phyloP scores from a whole-genome alignment of 2,888 invertebrate genomes.

The Amphipoea lucens region DNA sequence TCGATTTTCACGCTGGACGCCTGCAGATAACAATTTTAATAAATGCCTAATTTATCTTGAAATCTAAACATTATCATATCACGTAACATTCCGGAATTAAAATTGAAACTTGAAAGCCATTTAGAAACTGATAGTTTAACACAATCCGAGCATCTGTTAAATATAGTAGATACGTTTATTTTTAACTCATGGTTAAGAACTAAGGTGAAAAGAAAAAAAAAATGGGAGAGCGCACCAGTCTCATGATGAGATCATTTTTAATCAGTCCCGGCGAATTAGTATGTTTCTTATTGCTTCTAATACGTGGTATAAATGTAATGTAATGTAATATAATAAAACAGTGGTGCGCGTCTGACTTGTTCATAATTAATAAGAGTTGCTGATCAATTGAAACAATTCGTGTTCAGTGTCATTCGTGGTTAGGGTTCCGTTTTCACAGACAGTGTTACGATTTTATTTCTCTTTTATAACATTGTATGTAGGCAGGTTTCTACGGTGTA shows the following conservation, averaged over 20 bases:
- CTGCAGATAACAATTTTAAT: conserved; percentile 22
- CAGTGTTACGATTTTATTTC: conserved; percentile 12
- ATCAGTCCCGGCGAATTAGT: conserved; percentile 35
- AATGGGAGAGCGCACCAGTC: conserved; percentile 15
- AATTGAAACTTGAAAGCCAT: conserved; percentile 9
- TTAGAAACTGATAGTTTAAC: conserved; percentile 5
- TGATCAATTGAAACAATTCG: conserved; percentile 63
- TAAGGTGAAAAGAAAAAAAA: neutral
- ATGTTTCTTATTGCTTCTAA: conserved; percentile 24
- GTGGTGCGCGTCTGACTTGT: conserved; percentile 28
- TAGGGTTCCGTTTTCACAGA: conserved; percentile 28
- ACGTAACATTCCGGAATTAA: conserved; percentile 24
- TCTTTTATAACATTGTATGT: neutral
- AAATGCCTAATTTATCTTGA: conserved; percentile 25
- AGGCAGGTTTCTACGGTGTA: neutral
- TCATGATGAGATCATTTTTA: conserved; percentile 48
- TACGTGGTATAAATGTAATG: conserved; percentile 22
- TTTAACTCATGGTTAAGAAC: conserved; percentile 50
- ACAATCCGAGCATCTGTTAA: conserved; percentile 10
- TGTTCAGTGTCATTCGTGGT: conserved; percentile 53
- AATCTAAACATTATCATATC: conserved; percentile 18
- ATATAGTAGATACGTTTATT: conserved; percentile 56
- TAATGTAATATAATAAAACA: conserved; percentile 33
- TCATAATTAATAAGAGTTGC: conserved; percentile 39
- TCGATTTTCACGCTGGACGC: neutral